These are phyloP conservation scores for Hedya salicella DNA, from an alignment of 2,888 invertebrate species.

Conservation along the genomic window DNA sequence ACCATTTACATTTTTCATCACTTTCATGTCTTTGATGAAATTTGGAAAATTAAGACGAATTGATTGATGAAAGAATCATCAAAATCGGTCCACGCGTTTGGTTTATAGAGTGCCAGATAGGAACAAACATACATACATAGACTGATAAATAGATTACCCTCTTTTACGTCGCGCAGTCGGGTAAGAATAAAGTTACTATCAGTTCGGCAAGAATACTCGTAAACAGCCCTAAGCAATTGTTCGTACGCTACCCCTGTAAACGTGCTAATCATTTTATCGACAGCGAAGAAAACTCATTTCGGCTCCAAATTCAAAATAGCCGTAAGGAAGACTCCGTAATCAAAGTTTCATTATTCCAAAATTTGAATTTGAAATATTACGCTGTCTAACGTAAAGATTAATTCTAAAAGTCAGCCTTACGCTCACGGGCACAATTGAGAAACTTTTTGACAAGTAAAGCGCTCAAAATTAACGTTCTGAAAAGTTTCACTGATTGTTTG, in stretches of 20 bases:
- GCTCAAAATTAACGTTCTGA: slow-evolving; percentile 63
- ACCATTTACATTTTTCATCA: too few species aligned
- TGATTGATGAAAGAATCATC: too few species aligned
- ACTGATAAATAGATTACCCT: too few species aligned
- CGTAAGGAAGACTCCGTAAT: slow-evolving; percentile 54
- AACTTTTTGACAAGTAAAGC: slow-evolving; percentile 75
- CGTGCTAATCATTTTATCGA: slow-evolving; percentile 35
- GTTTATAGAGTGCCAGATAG: too few species aligned
- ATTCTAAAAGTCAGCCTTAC: slow-evolving; percentile 64
- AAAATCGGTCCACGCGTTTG: too few species aligned
- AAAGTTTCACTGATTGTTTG: slow-evolving; percentile 56
- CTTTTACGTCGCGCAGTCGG: too few species aligned
- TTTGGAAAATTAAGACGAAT: too few species aligned
- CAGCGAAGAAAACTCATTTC: slow-evolving; percentile 48
- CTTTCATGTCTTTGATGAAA: too few species aligned
- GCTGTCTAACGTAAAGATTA: slow-evolving; percentile 57
- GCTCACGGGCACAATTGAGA: slow-evolving; percentile 64
- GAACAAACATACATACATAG: too few species aligned
- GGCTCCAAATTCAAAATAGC: slow-evolving; percentile 49
- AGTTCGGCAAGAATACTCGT: too few species aligned
- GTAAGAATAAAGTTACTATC: too few species aligned
- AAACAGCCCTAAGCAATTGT: neutral
- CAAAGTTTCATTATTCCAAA: slow-evolving; percentile 61
- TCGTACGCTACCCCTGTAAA: neutral
- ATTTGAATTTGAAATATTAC: slow-evolving; percentile 66